Evolutionary conservation across 2,113 vertebrate species (phyloP), one percentile per base, ranked within the genome.

Genomic region (Sphyrna mokarran): DNA sequence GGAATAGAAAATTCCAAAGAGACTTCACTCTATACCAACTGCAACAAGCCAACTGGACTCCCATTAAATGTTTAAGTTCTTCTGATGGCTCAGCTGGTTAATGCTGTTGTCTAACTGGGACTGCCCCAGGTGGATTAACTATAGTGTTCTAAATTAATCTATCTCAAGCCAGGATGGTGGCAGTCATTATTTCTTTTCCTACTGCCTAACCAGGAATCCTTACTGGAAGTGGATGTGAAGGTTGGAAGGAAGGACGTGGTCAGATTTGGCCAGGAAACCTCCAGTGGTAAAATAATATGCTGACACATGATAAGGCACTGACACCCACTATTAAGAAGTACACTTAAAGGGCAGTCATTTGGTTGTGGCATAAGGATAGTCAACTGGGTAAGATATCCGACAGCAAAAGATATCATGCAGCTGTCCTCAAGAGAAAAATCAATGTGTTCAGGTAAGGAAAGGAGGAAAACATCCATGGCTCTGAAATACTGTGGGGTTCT

Each of bases 41-140:
- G 58, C 18, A 91, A 14, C 33, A 63, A 48, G 78, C 78, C 80
- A 83, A 83, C 1, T 83, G 80, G 61, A 93, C 89, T 68, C 66
- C 61, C 61, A 93, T 68, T 40, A 93, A 93, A 93, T 93, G n/a
- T 68, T 93, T 68, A 93, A 66, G 33, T 33, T 68, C 18, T 66
- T 68, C 61, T 68, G n/a, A 93, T 93, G 89, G 89, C n/a, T 93
- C 89, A 93, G 33, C 61, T 93, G 89, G 61, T 37, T 93, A 66
- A 33, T 9, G 89, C 61, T 22, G 89, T 68, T 93, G 61, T 37
- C 37, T 18, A 37, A 37, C 33, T 7, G 37, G 61, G 61, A 66
- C 26, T 61, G 18, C 14, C 61, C 61, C 8, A 14, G 11, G 61
- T 37, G 66, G 61, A 93, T 93, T 66, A 93, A 16, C 61, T 66